phyloP scores from a whole-genome alignment of 1,140 invertebrate species.

The Drosophila suzukii region DNA sequence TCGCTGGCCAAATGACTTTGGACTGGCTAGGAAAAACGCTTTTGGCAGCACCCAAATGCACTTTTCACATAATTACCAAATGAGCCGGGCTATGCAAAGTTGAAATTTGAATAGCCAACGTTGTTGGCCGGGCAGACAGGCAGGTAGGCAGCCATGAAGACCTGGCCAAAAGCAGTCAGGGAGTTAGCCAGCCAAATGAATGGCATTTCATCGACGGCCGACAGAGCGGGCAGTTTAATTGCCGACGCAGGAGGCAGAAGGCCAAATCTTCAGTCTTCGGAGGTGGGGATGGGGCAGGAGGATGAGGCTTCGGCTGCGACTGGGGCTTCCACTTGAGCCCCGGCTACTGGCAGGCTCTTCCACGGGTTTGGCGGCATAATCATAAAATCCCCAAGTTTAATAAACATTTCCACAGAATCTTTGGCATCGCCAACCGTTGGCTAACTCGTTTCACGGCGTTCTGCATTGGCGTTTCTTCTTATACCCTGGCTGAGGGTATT shows the following conservation, averaged over 20 bases:
- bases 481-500: constrained; percentile 8
- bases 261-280: constrained; percentile 8
- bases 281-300: constrained; percentile 6
- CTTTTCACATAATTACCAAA: constrained; percentile 82
- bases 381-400: constrained; percentile 80
- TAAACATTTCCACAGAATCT: constrained; percentile 83
- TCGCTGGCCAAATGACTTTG: constrained; percentile 55
- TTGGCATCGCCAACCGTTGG: constrained; percentile 67
- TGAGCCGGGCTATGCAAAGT: constrained; percentile 68
- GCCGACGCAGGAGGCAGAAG: constrained; percentile 64
- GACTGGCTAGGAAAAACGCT: constrained; percentile 56
- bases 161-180: constrained; percentile 32
- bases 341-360: constrained; percentile 32
- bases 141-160: constrained; percentile 29
- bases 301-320: constrained; percentile 5
- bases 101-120: constrained; percentile 74
- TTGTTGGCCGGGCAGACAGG: constrained; percentile 13
- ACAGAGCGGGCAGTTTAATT: constrained; percentile 75
- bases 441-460: constrained; percentile 78
- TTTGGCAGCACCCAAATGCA: constrained; percentile 69
- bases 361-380: constrained; percentile 67
- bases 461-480: constrained; percentile 63
- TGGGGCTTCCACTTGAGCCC: constrained; percentile 4
- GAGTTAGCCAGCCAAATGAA: constrained; percentile 60
- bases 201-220: constrained; percentile 75